Base-by-base conservation (phyloP, 2,888 invertebrate genomes). In the Toxonevra muliebris region DNA sequence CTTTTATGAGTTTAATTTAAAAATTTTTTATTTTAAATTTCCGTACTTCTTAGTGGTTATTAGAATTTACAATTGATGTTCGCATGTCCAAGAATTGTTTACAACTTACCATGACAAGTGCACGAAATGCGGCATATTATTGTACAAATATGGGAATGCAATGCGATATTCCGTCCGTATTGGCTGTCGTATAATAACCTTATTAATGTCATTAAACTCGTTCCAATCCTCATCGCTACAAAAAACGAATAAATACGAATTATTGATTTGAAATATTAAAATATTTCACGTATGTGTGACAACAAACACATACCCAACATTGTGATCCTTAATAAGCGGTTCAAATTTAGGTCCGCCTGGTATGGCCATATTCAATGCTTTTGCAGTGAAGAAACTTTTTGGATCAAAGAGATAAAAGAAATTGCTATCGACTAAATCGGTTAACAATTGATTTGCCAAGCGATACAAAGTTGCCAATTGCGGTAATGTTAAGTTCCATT, bases 291-390 rank as follows among this genome's bases (percentile, higher is more conserved):
- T 40, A 42, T 48, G 11, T 12, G 11, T 19, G 12, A 52, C 42
- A n/a, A 20, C 3, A 13, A 12, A 19, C 54, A 82, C 90, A 88
- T 86, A 93, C 92, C 93, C 96, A 63, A 96, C 93, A 79, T 96
- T 97, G 78, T 96, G 94, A 85, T 99, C 99, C 82, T 99, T 99
- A 17, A 99, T 97, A 7, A 99, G 87, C 0, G 99, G 99, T 84
- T 99, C 99, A 87, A 99, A 99, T 86, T 99, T 99, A 0, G 99
- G 99, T 0, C 99, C 99, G 65, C 99, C 99, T 11, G 99, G 99
- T 79, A 99, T 98, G 1, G 99, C 98, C 94, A 99, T 96, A 83
- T 99, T 99, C 65, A 99, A 86, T 4, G 99, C 99, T 86, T 99
- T 99, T 0, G 99, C 99, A 1, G 99, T 99, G 86, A 99, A 99